These are phyloP conservation scores for Lipotes vexillifer DNA, from an alignment of 2,113 vertebrate species.

Conservation along the genomic window DNA sequence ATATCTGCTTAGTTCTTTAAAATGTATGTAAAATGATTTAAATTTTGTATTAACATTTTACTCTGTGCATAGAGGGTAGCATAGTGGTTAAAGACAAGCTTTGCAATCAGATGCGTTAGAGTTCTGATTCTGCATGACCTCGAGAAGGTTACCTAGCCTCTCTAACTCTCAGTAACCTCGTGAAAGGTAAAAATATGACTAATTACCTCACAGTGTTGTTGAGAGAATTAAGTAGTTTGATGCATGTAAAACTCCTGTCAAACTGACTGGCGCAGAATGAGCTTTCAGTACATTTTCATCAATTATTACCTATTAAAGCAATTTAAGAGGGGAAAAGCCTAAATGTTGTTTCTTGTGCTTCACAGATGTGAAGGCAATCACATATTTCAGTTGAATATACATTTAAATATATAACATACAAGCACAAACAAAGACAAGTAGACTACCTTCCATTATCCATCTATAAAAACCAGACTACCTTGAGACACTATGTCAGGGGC, in stretches of 20 bases:
- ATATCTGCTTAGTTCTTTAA: not conserved
- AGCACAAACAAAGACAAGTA: not conserved
- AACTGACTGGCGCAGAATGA: not conserved
- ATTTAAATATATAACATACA: not conserved
- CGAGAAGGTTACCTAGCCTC: not conserved
- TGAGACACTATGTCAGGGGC: not conserved
- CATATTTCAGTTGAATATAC: not conserved
- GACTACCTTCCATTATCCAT: not conserved
- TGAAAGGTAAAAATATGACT: not conserved
- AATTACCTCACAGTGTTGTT: not conserved
- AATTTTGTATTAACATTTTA: not conserved
- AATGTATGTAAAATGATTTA: not conserved
- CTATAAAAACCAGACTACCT: not conserved
- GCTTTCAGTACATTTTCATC: not conserved
- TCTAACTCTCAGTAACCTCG: not conserved
- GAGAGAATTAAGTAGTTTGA: not conserved
- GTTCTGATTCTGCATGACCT: not conserved
- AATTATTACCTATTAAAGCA: not conserved
- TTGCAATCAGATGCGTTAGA: not conserved
- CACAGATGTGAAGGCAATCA: not conserved
- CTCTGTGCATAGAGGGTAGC: not conserved
- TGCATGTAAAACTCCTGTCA: not conserved
- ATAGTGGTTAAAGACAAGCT: not conserved
- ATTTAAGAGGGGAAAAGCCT: not conserved
- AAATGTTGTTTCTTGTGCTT: not conserved